phyloP scores from a whole-genome alignment of 2,888 invertebrate species.

The Pachycephus smyrnensis region DNA sequence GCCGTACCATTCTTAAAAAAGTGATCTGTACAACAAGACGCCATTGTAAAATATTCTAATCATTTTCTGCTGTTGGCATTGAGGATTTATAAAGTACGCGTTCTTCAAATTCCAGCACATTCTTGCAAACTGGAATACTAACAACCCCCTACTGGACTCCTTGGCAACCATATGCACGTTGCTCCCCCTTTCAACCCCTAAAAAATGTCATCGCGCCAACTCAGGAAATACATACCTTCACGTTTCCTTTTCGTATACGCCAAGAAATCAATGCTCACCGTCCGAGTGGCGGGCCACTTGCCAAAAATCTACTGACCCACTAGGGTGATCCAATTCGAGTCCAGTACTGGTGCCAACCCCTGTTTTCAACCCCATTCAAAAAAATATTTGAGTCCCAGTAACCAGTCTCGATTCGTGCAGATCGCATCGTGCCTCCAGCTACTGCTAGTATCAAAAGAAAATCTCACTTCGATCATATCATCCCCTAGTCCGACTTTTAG shows the following conservation, averaged over 20 bases:
- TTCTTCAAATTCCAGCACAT: background rate
- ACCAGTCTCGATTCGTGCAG: background rate
- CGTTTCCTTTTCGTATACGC: background rate
- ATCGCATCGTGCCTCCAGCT: background rate
- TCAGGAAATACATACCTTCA: background rate
- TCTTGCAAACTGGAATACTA: background rate
- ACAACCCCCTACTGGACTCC: background rate
- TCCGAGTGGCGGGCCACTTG: slow-evolving; percentile 29
- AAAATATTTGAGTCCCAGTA: background rate
- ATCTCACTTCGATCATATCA: background rate
- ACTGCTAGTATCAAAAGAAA: background rate
- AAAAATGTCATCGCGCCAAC: background rate
- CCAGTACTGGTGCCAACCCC: background rate
- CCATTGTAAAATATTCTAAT: background rate
- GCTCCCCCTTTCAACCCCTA: background rate
- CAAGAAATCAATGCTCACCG: background rate
- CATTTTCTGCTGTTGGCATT: background rate
- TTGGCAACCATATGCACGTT: background rate
- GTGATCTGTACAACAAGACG: background rate
- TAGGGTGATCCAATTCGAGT: background rate
- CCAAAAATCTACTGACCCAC: slow-evolving; percentile 37
- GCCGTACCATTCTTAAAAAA: background rate
- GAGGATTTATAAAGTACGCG: background rate
- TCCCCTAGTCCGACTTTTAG: background rate
- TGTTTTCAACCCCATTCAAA: background rate